Evolutionary conservation across 2,888 invertebrate genomes (phyloP), one percentile per base, ranked within the genome.

Genomic region (Lasioglossum leucozonium): DNA sequence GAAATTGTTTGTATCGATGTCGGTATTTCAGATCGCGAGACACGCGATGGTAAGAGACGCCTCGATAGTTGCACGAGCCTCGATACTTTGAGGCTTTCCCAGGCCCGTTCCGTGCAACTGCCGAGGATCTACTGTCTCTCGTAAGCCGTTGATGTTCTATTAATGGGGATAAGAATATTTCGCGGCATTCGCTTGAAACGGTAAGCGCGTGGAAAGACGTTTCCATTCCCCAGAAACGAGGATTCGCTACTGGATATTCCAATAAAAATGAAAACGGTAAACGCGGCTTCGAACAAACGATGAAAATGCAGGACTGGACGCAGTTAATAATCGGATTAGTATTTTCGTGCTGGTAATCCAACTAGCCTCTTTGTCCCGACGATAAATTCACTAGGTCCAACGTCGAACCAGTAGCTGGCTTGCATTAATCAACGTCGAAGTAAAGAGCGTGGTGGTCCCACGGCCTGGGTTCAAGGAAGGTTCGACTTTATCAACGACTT

Each of bases 401-500:
- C 16, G 77, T 80, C 65, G 77, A 79, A 80, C 47, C 73, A n/a
- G 42, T 74, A 40, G 72, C 55, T 30, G 65, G 75, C 42, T 82
- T 69, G 80, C 86, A 90, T 90, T 90, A 90, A 90, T 90, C 90
- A 90, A 75, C 69, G 88, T 88, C 84, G 65, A 51, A 83, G 78
- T 58, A 83, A 82, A 78, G 85, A 73, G 77, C 80, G 62, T 26
- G 79, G 58, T 40, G 69, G 65, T 34, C 65, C 65, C 37, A 37
- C 47, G 72, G 73, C 34, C 62, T 22, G 58, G 84, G 71, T 47
- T 86, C 69, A 78, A 79, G 81, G 71, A 73, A 76, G 79, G 82
- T 86, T 79, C 82, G 85, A 82, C 84, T 88, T 90, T 91, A 88
- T 91, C 90, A 88, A 87, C 82, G 91, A 89, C 88, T 90, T 89